Conservation (phyloP, 37 sponge, comb jelly and placozoan species). For the Trichoplax adhaerens region DNA sequence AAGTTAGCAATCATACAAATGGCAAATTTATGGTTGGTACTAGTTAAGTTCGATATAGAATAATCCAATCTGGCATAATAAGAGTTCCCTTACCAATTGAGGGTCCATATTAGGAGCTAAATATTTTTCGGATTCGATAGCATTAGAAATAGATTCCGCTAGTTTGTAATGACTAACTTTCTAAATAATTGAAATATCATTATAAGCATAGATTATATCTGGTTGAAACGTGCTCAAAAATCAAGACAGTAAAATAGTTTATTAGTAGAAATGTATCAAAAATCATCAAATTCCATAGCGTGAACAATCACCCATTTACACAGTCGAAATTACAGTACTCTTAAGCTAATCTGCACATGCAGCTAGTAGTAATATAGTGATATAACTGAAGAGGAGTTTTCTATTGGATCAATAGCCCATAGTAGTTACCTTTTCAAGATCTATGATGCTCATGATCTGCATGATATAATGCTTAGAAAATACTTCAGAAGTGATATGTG, state of each 20-base stretch:
- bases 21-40: no score
- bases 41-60: no score
- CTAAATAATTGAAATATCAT: conserved; percentile 10
- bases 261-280: background rate
- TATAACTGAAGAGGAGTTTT: no score
- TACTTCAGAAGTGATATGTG: conserved; percentile 62
- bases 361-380: no score
- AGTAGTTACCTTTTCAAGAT: conserved; percentile 54
- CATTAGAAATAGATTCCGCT: conserved; percentile 62
- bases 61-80: background rate
- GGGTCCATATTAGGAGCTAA: conserved; percentile 52
- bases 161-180: conserved; percentile 69
- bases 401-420: background rate
- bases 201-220: background rate
- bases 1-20: background rate
- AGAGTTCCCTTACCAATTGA: conserved; percentile 31
- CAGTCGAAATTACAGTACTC: background rate
- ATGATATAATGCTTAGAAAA: conserved; percentile 81
- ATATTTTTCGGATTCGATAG: conserved; percentile 40
- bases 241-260: background rate
- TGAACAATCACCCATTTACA: background rate
- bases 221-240: background rate
- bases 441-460: conserved; percentile 77
- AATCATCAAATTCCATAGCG: conserved; percentile 8
- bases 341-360: no score